These are phyloP conservation scores for Pseudonaja textilis DNA, from an alignment of 2,113 vertebrate species.

Conservation along the genomic window DNA sequence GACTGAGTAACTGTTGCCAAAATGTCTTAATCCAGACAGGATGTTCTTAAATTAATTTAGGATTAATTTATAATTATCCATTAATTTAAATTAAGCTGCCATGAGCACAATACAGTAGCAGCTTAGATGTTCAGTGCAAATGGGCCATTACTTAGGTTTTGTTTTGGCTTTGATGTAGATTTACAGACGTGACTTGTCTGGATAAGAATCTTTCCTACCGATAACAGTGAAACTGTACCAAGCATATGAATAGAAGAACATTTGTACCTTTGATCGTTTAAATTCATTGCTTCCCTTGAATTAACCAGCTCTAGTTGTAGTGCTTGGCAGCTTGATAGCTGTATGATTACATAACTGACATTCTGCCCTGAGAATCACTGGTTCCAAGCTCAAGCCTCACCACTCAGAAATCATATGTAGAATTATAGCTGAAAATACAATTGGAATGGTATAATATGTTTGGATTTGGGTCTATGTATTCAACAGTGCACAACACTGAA, in stretches of 20 bases:
- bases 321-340: neutral
- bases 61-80: neutral
- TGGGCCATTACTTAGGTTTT: neutral
- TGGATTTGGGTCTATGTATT: neutral
- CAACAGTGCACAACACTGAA: neutral
- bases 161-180: neutral
- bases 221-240: neutral
- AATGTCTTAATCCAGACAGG: neutral
- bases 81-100: neutral
- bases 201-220: neutral
- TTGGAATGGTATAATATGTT: neutral
- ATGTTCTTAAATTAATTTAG: neutral
- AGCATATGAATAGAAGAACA: neutral
- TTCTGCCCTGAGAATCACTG: neutral
- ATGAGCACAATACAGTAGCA: neutral
- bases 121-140: neutral
- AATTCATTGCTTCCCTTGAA: neutral
- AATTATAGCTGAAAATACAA: neutral
- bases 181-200: neutral
- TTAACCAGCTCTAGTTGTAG: neutral
- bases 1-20: neutral
- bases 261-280: neutral
- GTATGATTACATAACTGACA: neutral
- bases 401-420: neutral
- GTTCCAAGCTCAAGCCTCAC: neutral